Base-by-base conservation (phyloP, 2,797 vertebrate genomes). In the Trachurus trachurus region DNA sequence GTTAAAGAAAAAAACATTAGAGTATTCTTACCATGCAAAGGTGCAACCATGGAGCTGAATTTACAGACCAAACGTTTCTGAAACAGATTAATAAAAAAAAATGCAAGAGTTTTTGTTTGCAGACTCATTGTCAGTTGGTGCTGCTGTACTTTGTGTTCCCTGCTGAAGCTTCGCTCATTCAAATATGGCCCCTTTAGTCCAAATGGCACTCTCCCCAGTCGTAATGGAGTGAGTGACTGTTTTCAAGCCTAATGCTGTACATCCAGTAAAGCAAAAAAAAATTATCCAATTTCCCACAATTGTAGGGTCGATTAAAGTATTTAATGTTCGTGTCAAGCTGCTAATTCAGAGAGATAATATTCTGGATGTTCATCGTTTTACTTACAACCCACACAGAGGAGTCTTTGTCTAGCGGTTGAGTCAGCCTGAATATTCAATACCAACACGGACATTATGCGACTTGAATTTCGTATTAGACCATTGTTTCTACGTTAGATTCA, bases 371-470 rank as follows among this genome's bases (percentile, higher is more conserved):
- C 22, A 49, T 9, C 44, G 19, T 21, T 45, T 52, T 50, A 37
- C 21, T 34, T 47, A 21, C 9, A 71, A 66, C 42, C 44, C 19
- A 66, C 40, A 76, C 37, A 79, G 49, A 47, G 71, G 19, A 62
- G 31, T 37, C 26, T 45, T 49, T 56, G 22, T 66, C 52, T 10
- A 29, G 21, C 13, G 40, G 37, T 34, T 52, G 31, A 66, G 8
- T 21, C 6, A 44, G 15, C 42, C n/a, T 19, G 16, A 68, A 44
- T 44, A 63, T 57, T 52, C 59, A 22, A 53, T 72, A 47, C 39
- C 63, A 59, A 50, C 61, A 59, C 39, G 66, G 37, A 47, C 26
- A 21, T 69, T 65, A 80, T 42, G 54, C 16, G 15, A 69, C 57
- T 70, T 39, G 61, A 73, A 80, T 65, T 22, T 8, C 22, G n/a